phyloP scores from a whole-genome alignment of 2,888 invertebrate genomes.

The Dione juno region DNA sequence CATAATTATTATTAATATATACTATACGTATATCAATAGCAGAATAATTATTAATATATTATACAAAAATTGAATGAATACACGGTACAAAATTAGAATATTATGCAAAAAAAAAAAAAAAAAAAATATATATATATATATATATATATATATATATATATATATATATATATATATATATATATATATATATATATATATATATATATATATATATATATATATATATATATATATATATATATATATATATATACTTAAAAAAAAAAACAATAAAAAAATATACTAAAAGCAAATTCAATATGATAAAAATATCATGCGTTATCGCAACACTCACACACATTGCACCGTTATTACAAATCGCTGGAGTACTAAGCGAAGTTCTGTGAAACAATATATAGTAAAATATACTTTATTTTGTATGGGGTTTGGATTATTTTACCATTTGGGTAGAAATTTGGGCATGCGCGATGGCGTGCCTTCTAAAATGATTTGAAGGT shows the following conservation, averaged over 20 bases:
- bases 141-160: not conserved
- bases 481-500: slow-evolving; percentile 72
- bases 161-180: not conserved
- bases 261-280: not conserved
- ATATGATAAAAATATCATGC: not conserved
- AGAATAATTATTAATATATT: too few species aligned
- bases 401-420: slow-evolving; percentile 19
- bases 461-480: slow-evolving; percentile 72
- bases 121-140: not conserved
- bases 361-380: not conserved
- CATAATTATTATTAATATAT: too few species aligned
- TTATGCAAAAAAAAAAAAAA: too few species aligned
- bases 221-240: not conserved
- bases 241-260: not conserved
- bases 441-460: slow-evolving; percentile 51
- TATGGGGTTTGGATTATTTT: slow-evolving; percentile 53
- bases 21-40: too few species aligned
- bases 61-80: too few species aligned
- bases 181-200: not conserved
- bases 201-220: not conserved
- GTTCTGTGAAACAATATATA: slow-evolving; percentile 26
- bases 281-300: not conserved
- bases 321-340: not conserved
- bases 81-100: too few species aligned
- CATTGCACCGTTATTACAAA: not conserved